phyloP scores from a whole-genome alignment of 53 echinoderm and acorn worm species.

The Hippasteria phrygiana region DNA sequence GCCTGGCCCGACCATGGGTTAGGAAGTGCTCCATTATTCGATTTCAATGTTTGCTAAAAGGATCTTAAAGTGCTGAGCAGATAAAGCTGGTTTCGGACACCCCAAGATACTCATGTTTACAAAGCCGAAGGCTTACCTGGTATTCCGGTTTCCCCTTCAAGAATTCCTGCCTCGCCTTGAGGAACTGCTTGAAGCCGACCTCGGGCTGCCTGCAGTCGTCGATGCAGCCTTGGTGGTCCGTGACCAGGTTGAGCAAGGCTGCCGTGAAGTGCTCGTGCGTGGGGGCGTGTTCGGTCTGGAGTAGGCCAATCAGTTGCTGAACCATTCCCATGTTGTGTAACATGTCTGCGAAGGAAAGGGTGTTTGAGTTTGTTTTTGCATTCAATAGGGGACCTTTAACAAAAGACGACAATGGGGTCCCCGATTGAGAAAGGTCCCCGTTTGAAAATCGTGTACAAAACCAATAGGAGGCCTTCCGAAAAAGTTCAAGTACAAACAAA shows the following conservation, averaged over 20 bases:
- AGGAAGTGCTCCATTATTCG: no score
- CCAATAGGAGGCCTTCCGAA: no score
- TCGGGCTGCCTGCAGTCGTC: slow-evolving; percentile 74
- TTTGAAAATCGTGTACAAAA: no score
- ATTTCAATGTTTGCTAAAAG: no score
- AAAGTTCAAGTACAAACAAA: no score
- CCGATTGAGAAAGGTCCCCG: no score
- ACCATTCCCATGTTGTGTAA: slow-evolving; percentile 93
- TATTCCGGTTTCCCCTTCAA: slow-evolving; percentile 90
- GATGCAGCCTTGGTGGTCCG: slow-evolving; percentile 77
- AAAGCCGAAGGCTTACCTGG: slow-evolving; percentile 57
- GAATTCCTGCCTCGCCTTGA: slow-evolving; percentile 64
- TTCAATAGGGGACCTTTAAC: no score
- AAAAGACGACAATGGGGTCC: no score
- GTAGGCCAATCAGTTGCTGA: slow-evolving; percentile 79
- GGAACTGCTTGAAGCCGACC: slow-evolving; percentile 67
- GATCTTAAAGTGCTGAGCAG: no score
- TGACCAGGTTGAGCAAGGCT: slow-evolving; percentile 79
- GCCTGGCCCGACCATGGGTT: no score
- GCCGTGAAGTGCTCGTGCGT: slow-evolving; percentile 86
- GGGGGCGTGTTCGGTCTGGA: slow-evolving; percentile 74
- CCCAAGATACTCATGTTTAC: no score
- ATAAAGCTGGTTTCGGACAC: no score
- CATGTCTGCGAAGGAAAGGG: slow-evolving; percentile 59
- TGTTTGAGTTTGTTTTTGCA: neutral